Conservation (phyloP, 1,140 invertebrate species). For the Brachionus manjavacas region DNA sequence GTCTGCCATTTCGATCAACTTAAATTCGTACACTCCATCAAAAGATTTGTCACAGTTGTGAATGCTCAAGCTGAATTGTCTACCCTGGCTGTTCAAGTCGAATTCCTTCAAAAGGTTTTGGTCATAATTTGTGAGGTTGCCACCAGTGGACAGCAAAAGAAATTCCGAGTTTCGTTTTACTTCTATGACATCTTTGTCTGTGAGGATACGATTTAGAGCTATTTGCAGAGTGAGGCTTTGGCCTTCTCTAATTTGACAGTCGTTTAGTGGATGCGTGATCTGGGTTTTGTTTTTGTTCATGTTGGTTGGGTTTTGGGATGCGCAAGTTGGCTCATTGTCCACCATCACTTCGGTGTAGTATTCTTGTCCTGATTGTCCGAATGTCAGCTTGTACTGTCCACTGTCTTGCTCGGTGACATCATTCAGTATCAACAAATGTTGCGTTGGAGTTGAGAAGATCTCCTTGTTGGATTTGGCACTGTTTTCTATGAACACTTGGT, state of each 20-base stretch:
- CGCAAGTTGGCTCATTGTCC: background rate
- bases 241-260: background rate
- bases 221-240: background rate
- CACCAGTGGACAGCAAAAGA: background rate
- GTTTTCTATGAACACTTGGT: slow-evolving; percentile 2
- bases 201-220: background rate
- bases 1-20: background rate
- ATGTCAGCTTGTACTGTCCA: slow-evolving; percentile 16
- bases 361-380: background rate
- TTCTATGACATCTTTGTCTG: background rate
- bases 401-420: background rate
- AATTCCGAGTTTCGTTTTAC: background rate
- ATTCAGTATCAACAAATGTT: slow-evolving; percentile 22
- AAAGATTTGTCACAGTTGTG: slow-evolving; percentile 2
- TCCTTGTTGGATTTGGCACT: background rate
- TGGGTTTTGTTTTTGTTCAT: background rate
- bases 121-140: background rate
- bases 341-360: background rate
- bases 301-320: background rate
- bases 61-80: background rate
- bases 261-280: background rate
- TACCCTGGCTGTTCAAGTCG: background rate
- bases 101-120: background rate
- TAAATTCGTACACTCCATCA: background rate
- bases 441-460: slow-evolving; percentile 21